Conservation (phyloP, 2,797 vertebrate species). For the Microctenopoma steveboyesi region DNA sequence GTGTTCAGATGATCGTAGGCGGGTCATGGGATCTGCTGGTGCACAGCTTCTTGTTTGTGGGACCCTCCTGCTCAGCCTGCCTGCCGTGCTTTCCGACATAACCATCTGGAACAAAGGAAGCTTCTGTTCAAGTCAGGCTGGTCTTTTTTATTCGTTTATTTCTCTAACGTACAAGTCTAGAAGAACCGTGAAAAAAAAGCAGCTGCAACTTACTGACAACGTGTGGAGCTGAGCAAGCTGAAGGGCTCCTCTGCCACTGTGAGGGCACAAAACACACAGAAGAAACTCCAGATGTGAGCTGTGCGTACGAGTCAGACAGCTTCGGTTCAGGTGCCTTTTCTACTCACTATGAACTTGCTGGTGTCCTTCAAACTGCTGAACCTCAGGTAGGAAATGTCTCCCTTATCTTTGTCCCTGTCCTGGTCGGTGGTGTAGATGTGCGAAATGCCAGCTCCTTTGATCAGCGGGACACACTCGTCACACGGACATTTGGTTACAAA, state of each 20-base stretch:
- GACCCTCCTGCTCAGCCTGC: constrained; percentile 41
- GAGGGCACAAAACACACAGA: constrained; percentile 52
- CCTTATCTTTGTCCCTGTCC: constrained; percentile 92
- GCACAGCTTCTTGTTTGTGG: constrained; percentile 71
- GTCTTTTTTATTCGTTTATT: neutral
- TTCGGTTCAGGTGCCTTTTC: neutral
- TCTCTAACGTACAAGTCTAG: neutral
- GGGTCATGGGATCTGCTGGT: constrained; percentile 24
- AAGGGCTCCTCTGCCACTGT: constrained; percentile 89
- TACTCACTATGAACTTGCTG: constrained; percentile 90
- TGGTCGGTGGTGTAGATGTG: constrained; percentile 93
- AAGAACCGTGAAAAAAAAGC: neutral
- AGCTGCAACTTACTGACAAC: constrained; percentile 68
- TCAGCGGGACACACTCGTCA: constrained; percentile 95
- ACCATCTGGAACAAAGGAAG: constrained; percentile 74
- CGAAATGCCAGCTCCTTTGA: constrained; percentile 91
- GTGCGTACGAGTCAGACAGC: too few relatives aligned
- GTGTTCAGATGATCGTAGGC: constrained; percentile 8
- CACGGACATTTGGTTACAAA: constrained; percentile 97
- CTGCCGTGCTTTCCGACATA: constrained; percentile 68
- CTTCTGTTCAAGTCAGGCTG: neutral
- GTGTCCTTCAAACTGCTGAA: constrained; percentile 87
- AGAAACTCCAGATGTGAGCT: neutral
- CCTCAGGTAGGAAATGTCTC: constrained; percentile 93
- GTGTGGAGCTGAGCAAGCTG: constrained; percentile 27